Conservation (phyloP, 2,797 vertebrate species). For the Eospalax fontanierii region DNA sequence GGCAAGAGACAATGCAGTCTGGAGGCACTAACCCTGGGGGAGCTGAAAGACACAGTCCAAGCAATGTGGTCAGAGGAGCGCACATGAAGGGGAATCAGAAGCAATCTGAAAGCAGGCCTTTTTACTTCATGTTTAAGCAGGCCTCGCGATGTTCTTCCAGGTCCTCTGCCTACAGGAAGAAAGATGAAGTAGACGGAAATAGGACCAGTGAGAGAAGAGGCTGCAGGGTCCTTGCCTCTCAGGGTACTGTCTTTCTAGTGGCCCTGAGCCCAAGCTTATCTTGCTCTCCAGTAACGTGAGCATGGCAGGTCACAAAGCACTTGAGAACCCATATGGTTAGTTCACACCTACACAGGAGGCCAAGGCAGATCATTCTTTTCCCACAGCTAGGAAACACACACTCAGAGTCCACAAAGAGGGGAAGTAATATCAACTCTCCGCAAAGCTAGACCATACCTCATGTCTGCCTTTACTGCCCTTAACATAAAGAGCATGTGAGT, state of each 20-base stretch:
- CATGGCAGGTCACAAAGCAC: not conserved
- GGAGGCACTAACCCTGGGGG: not conserved
- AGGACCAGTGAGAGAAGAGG: not conserved
- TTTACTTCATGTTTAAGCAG: not conserved
- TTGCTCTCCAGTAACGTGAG: not conserved
- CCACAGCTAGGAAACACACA: not conserved
- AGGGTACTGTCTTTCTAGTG: not conserved
- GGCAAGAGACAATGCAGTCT: not conserved
- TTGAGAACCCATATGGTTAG: not conserved
- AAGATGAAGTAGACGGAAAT: not conserved
- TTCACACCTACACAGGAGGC: rapidly evolving
- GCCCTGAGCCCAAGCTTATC: not conserved
- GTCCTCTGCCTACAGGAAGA: not conserved
- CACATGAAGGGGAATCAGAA: not conserved
- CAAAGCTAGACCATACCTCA: not conserved
- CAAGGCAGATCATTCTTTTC: not conserved
- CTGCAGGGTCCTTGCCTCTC: not conserved
- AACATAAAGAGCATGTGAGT: not conserved
- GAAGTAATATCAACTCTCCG: not conserved
- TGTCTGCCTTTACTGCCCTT: not conserved
- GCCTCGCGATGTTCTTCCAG: no score
- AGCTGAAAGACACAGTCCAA: not conserved
- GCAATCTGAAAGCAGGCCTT: not conserved
- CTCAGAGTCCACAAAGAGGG: not conserved
- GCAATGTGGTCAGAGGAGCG: not conserved